These are phyloP conservation scores for Gallinago undulata DNA, from an alignment of 2,113 vertebrate genomes.

Conservation along the genomic window DNA sequence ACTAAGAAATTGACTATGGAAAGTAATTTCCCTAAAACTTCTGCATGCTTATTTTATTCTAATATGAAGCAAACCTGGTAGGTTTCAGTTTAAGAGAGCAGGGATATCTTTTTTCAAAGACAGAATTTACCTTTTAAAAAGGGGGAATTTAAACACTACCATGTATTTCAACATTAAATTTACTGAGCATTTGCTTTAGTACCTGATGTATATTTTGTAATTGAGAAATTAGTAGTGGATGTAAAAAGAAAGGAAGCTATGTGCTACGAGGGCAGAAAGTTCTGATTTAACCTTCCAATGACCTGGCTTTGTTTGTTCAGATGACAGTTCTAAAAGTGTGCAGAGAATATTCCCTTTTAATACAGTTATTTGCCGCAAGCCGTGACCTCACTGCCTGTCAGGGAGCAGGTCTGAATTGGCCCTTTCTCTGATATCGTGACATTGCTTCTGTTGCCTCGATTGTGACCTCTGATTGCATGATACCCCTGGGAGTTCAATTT, in stretches of 20 bases:
- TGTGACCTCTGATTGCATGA: slow-evolving; percentile 85
- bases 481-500: slow-evolving; percentile 87
- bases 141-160: not conserved
- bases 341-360: slow-evolving; percentile 79
- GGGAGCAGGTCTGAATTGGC: slow-evolving; percentile 83
- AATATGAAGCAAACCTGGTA: not conserved
- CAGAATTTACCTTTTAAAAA: not conserved
- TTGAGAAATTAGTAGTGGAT: slow-evolving; percentile 53
- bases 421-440: slow-evolving; percentile 88
- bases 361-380: slow-evolving; percentile 81
- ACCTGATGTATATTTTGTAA: slow-evolving; percentile 28
- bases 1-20: not conserved
- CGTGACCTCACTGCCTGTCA: slow-evolving; percentile 82
- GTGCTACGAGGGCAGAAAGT: slow-evolving; percentile 53
- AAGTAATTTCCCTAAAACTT: not conserved
- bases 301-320: slow-evolving; percentile 85
- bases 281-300: slow-evolving; percentile 81
- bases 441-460: slow-evolving; percentile 85
- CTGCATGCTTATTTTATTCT: not conserved
- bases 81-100: not conserved
- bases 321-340: slow-evolving; percentile 83
- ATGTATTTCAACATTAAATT: not conserved
- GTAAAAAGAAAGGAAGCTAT: slow-evolving; percentile 49
- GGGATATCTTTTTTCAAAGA: not conserved
- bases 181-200: not conserved